Conservation (phyloP, 1,140 invertebrate genomes). For the Procambarus clarkii region DNA sequence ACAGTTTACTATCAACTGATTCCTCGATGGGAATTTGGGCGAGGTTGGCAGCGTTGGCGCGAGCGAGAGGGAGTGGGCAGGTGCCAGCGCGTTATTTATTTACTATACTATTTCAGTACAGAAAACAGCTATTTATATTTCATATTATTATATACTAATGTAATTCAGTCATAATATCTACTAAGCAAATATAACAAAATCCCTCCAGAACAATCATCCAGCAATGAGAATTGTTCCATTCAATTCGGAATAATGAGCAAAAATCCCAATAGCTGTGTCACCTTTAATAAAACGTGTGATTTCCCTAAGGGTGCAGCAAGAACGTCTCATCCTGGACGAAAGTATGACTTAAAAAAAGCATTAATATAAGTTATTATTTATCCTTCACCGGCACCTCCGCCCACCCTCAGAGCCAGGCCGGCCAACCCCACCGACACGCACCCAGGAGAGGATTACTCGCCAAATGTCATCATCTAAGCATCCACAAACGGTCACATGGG, state of each 20-base stretch:
- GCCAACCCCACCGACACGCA: neutral
- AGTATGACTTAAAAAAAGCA: neutral
- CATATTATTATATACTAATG: neutral
- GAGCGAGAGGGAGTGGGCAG: neutral
- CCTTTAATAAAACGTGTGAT: neutral
- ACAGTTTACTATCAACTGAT: neutral
- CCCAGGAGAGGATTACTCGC: neutral
- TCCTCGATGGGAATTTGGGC: neutral
- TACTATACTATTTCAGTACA: neutral
- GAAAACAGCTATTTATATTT: neutral
- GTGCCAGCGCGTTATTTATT: neutral
- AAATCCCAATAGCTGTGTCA: neutral
- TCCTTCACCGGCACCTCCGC: neutral
- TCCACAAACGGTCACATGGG: neutral
- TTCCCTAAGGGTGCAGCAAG: neutral
- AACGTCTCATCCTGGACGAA: neutral
- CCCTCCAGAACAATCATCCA: neutral
- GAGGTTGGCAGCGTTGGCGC: neutral
- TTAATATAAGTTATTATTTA: neutral
- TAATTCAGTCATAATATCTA: neutral
- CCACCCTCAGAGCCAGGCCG: neutral
- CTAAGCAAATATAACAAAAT: neutral
- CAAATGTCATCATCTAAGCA: neutral
- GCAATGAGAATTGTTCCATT: neutral
- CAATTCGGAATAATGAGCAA: neutral